phyloP scores from a whole-genome alignment of 2,888 invertebrate species.

The Schizaphis graminum region DNA sequence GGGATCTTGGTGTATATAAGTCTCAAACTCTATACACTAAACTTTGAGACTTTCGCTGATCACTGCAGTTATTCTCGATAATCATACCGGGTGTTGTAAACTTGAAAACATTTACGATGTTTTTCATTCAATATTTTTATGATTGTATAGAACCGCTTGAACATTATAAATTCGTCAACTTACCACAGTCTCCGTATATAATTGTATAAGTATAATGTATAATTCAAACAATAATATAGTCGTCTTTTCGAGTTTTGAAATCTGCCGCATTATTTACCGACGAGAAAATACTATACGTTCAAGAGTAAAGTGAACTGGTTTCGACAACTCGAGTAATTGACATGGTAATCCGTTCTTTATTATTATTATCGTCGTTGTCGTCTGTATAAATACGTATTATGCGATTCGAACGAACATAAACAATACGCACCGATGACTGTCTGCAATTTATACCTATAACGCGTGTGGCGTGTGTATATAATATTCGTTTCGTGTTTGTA shows the following conservation, averaged over 20 bases:
- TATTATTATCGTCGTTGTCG: background rate
- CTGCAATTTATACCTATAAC: background rate
- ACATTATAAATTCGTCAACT: background rate
- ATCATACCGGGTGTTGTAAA: background rate
- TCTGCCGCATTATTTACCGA: background rate
- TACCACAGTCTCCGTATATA: background rate
- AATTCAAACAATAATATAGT: background rate
- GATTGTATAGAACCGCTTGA: background rate
- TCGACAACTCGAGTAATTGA: background rate
- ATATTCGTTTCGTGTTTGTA: background rate
- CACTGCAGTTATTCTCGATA: background rate
- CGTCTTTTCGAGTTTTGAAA: background rate
- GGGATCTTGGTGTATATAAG: background rate
- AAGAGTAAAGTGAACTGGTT: background rate
- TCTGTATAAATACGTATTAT: background rate
- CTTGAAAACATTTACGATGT: background rate
- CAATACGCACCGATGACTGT: background rate
- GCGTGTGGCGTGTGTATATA: background rate
- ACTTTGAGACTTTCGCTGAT: background rate
- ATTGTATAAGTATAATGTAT: too few relatives aligned
- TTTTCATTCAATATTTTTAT: background rate
- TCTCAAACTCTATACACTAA: background rate
- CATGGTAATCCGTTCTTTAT: background rate
- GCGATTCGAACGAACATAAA: background rate
- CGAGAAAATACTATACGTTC: background rate